These are phyloP conservation scores for Sebastes flavidus DNA, from an alignment of 2,797 vertebrate genomes.

Conservation along the genomic window DNA sequence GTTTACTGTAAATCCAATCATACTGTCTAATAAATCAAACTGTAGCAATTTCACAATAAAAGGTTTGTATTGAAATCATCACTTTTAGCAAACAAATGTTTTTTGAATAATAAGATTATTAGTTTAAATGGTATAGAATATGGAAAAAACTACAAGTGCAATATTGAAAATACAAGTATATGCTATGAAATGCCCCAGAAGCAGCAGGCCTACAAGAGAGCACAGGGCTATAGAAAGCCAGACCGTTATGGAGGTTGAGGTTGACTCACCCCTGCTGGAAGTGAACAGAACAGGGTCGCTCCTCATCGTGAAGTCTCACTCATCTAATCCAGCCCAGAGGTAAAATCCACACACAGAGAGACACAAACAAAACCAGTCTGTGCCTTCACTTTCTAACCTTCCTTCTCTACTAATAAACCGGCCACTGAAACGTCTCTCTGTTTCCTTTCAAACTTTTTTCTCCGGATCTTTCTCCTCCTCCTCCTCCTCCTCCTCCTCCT, in stretches of 20 bases:
- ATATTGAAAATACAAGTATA: not conserved
- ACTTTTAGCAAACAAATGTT: too few relatives aligned
- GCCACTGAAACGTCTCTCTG: conserved; percentile 39
- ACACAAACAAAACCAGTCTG: not conserved
- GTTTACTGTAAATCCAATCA: too few relatives aligned
- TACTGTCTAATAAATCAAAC: too few relatives aligned
- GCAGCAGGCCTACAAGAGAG: not conserved
- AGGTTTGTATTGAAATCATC: too few relatives aligned
- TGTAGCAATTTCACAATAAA: too few relatives aligned
- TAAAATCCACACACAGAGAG: conserved; percentile 22
- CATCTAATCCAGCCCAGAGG: conserved; percentile 64
- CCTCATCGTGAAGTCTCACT: conserved; percentile 78
- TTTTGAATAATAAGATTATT: too few relatives aligned
- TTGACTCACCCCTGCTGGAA: conserved; percentile 81
- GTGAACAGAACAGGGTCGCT: conserved; percentile 83
- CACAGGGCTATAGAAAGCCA: too few relatives aligned
- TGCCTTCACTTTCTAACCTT: not conserved
- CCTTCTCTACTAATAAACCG: conserved; percentile 15
- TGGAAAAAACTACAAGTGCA: not conserved
- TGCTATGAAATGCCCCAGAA: not conserved
- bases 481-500: conserved; percentile 5
- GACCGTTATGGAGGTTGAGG: not conserved
- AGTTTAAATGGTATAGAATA: not conserved
- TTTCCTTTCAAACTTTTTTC: conserved; percentile 49
- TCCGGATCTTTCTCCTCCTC: conserved; percentile 32